Percentiles rank a stretch among this genome's conserved stretches.
Conservation (phyloP, 2,797 vertebrate species). For the Lithobates pipiens region DNA sequence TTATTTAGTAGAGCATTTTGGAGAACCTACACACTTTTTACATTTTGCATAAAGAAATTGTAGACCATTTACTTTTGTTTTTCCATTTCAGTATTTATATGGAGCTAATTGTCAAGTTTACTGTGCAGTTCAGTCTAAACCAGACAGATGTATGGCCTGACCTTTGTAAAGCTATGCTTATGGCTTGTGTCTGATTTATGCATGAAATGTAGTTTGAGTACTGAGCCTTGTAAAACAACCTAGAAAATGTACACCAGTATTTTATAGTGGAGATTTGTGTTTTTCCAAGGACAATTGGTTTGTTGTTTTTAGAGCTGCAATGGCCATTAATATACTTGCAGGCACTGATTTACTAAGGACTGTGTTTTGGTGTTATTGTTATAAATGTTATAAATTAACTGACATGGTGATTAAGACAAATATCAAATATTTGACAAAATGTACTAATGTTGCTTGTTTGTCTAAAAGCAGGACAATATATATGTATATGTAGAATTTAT, state of each 20-base stretch:
- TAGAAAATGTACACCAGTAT: slow-evolving; percentile 29
- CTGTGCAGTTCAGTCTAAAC: neutral
- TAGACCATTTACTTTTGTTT: neutral
- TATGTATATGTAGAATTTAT: neutral
- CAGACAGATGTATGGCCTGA: slow-evolving; percentile 19
- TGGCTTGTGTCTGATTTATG: slow-evolving; percentile 40
- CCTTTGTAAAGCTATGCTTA: slow-evolving; percentile 22
- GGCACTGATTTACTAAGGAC: slow-evolving; percentile 1
- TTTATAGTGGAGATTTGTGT: slow-evolving; percentile 38
- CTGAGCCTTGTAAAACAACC: slow-evolving; percentile 41
- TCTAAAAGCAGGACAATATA: neutral
- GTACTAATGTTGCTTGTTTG: neutral
- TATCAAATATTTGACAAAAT: neutral
- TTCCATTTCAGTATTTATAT: slow-evolving; percentile 7
- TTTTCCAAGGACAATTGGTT: slow-evolving; percentile 28
- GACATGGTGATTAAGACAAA: neutral
- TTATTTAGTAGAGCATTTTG: neutral
- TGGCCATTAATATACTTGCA: slow-evolving; percentile 3
- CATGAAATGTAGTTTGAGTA: slow-evolving; percentile 3
- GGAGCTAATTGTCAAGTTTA: slow-evolving; percentile 7
- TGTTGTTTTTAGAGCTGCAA: slow-evolving; percentile 15
- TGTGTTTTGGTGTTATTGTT: neutral
- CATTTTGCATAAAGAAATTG: neutral
- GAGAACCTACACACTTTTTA: neutral
- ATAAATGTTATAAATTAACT: neutral